These are phyloP conservation scores for Trichogramma evanescens DNA, from an alignment of 2,888 invertebrate species.

Conservation along the genomic window DNA sequence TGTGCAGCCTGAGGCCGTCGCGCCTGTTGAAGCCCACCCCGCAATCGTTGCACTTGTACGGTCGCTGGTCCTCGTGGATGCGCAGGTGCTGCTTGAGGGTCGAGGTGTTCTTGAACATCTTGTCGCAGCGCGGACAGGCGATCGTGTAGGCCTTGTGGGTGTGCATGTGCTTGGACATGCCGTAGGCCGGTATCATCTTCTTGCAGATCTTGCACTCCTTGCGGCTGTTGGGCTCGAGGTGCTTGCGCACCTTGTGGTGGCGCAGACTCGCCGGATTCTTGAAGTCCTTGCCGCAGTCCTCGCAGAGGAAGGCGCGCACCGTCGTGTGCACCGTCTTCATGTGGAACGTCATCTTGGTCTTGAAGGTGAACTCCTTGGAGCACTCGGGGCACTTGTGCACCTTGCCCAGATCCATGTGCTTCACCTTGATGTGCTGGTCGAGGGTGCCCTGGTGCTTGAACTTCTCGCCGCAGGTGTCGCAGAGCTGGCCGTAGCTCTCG, in stretches of 20 bases:
- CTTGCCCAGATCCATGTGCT: slow-evolving; percentile 44
- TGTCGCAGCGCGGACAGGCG: slow-evolving; percentile 43
- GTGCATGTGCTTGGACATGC: slow-evolving; percentile 46
- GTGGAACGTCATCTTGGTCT: slow-evolving; percentile 44
- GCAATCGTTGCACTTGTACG: slow-evolving; percentile 42
- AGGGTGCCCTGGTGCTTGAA: slow-evolving; percentile 44
- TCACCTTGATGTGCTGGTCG: slow-evolving; percentile 43
- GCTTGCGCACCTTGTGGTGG: slow-evolving; percentile 44
- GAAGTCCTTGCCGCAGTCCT: slow-evolving; percentile 45
- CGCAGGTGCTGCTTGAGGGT: slow-evolving; percentile 44
- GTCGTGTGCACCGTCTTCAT: slow-evolving; percentile 44
- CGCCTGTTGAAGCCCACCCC: slow-evolving; percentile 44
- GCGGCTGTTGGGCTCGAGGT: slow-evolving; percentile 40
- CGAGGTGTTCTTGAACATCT: slow-evolving; percentile 45
- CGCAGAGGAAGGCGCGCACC: slow-evolving; percentile 40
- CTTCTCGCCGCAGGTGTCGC: slow-evolving; percentile 43
- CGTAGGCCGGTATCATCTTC: slow-evolving; percentile 43
- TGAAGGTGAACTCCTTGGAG: slow-evolving; percentile 43
- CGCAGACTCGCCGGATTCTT: slow-evolving; percentile 44
- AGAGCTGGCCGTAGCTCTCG: slow-evolving; percentile 38
- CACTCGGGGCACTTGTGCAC: slow-evolving; percentile 43
- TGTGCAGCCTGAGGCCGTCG: slow-evolving; percentile 41
- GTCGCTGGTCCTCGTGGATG: slow-evolving; percentile 44
- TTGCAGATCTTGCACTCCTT: slow-evolving; percentile 41
- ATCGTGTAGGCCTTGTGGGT: slow-evolving; percentile 45